Percentiles rank a stretch among this genome's conserved stretches.
Evolutionary conservation across 2,113 vertebrate genomes (phyloP).

Genomic region (Choloepus hoffmanni): DNA sequence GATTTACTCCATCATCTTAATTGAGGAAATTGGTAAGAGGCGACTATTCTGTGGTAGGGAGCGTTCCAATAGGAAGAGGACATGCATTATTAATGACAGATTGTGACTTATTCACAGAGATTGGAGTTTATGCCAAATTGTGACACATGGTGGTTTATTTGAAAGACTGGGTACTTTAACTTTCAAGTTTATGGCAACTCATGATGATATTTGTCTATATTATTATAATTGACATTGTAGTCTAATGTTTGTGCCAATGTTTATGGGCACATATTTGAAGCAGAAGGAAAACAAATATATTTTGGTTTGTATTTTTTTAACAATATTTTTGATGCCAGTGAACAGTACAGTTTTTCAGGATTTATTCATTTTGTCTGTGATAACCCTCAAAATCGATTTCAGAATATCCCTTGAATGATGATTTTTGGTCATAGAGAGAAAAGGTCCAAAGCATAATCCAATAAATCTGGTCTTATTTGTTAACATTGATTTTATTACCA

Average conservation of each 20-base stretch:
- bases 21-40: constrained; percentile 51
- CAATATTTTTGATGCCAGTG: not conserved
- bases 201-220: constrained; percentile 22
- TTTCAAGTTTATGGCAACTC: constrained; percentile 52
- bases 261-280: constrained; percentile 41
- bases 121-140: constrained; percentile 56
- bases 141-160: constrained; percentile 38
- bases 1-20: not conserved
- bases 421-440: not conserved
- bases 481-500: not conserved
- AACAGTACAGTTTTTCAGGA: not conserved
- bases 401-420: not conserved
- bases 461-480: not conserved
- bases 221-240: not conserved
- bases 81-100: constrained; percentile 65
- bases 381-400: not conserved
- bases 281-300: not conserved
- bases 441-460: not conserved
- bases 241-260: not conserved
- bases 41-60: constrained; percentile 12
- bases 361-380: not conserved
- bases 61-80: constrained; percentile 38
- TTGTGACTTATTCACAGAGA: constrained; percentile 66
- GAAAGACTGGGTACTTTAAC: constrained; percentile 56
- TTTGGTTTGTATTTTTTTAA: constrained; percentile 38